Evolutionary conservation across 1,140 invertebrate genomes (phyloP), one percentile per base, ranked within the genome.

Genomic region (Trichomalopsis sarcophagae): DNA sequence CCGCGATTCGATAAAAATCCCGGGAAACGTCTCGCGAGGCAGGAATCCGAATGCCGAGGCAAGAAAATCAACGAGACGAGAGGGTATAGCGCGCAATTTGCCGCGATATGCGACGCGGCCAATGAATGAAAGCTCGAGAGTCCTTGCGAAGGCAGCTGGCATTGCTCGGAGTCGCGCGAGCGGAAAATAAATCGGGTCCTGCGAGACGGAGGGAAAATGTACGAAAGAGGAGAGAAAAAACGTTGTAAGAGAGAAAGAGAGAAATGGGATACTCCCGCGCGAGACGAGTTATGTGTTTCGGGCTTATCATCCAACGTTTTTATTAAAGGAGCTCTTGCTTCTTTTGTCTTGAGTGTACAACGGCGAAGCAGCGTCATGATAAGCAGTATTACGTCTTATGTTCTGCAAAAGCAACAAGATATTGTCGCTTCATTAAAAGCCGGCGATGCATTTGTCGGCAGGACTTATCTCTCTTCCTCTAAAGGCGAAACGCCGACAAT

Each of bases 81-180:
- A 21, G 17, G 17, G 50, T 55, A 55, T 27, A 27, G 50, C 13
- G 50, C 55, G 55, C 55, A 62, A 62, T 62, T 62, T 62, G 55
- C 55, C 9, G 55, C 17, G 55, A 62, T 62, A 62, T 62, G 55
- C 55, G 55, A 62, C 21, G 6, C 17, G 55, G 4, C 55, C 55
- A 62, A 62, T 62, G 55, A 62, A 62, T n/a, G 55, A 62, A 62
- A 62, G 55, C 55, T 62, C 55, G 21, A 62, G 55, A 62, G 55
- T 62, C 21, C 55, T 62, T n/a, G n/a, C n/a, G n/a, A n/a, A n/a
- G n/a, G n/a, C n/a, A n/a, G n/a, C n/a, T 9, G 6, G 55, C 55
- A 62, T n/a, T 62, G 55, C 55, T 21, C 2, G 13, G 47, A 50
- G 47, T 50, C 13, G 47, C 13, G 47, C 13, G 47, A 50, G 13